Conservation (phyloP, 2,888 invertebrate genomes). For the Neocrepidodera transversa region DNA sequence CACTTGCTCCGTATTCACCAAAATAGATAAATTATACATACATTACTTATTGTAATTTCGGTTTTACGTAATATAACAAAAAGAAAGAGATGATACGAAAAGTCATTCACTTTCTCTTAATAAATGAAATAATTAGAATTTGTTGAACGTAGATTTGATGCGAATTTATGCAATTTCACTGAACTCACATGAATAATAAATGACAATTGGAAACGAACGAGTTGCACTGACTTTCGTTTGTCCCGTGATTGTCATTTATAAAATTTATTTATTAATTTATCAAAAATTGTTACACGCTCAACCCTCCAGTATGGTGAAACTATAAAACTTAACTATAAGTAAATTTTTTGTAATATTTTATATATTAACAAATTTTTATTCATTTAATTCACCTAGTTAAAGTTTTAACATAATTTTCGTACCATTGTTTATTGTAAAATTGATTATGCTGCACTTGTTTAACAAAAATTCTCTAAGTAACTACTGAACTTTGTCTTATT, state of each 20-base stretch:
- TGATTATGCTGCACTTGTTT: no score
- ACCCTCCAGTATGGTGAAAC: no score
- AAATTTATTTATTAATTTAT: no score
- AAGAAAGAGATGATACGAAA: neutral
- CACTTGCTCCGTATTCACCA: neutral
- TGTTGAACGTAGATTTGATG: slow-evolving; percentile 6
- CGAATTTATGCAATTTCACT: slow-evolving; percentile 9
- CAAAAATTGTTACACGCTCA: no score
- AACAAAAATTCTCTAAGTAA: no score
- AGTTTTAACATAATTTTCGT: no score
- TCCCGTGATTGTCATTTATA: neutral
- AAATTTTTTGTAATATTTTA: no score
- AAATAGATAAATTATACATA: neutral
- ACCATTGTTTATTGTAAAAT: no score
- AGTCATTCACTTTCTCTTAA: slow-evolving; percentile 4
- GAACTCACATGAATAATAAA: neutral
- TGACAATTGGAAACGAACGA: slow-evolving; percentile 8
- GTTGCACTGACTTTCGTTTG: neutral
- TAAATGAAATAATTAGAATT: slow-evolving; percentile 6
- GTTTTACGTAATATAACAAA: neutral
- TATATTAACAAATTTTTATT: no score
- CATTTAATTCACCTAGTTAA: no score
- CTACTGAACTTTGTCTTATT: no score
- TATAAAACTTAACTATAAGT: no score
- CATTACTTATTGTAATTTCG: slow-evolving; percentile 1